Percentiles rank a stretch among this genome's conserved stretches.
These are phyloP conservation scores for Enteromius fasciolatus DNA, from an alignment of 2,797 vertebrate genomes.

Conservation along the genomic window DNA sequence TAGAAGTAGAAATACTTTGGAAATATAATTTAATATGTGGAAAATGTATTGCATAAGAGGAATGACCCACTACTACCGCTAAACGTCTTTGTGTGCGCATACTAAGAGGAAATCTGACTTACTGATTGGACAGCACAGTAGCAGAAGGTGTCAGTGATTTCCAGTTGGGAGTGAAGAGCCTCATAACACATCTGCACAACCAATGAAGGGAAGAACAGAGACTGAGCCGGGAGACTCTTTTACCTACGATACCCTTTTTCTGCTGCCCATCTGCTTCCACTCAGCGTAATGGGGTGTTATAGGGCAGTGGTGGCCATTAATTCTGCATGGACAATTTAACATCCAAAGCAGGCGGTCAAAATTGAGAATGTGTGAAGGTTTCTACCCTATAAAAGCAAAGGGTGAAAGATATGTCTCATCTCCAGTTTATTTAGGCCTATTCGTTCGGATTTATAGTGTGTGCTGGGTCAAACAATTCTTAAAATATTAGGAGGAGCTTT, in stretches of 20 bases:
- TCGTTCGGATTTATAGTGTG: neutral
- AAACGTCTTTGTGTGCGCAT: neutral
- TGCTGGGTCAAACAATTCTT: too few relatives aligned
- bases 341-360: slow-evolving; percentile 76
- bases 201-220: slow-evolving; percentile 49
- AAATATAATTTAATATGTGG: neutral
- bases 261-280: slow-evolving; percentile 48
- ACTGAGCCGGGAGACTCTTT: slow-evolving; percentile 40
- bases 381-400: slow-evolving; percentile 43
- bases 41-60: neutral
- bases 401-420: neutral
- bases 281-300: slow-evolving; percentile 55
- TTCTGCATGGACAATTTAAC: slow-evolving; percentile 75
- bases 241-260: slow-evolving; percentile 46
- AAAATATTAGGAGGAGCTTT: neutral
- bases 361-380: slow-evolving; percentile 65
- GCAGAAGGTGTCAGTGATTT: slow-evolving; percentile 51
- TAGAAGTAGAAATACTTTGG: too few relatives aligned
- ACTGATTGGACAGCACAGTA: slow-evolving; percentile 32
- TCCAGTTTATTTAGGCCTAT: neutral
- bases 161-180: slow-evolving; percentile 48
- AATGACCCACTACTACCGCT: neutral
- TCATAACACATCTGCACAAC: slow-evolving; percentile 53
- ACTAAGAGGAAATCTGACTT: neutral
- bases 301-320: slow-evolving; percentile 54